phyloP scores from a whole-genome alignment of 2,797 vertebrate genomes.

The Falco naumanni region DNA sequence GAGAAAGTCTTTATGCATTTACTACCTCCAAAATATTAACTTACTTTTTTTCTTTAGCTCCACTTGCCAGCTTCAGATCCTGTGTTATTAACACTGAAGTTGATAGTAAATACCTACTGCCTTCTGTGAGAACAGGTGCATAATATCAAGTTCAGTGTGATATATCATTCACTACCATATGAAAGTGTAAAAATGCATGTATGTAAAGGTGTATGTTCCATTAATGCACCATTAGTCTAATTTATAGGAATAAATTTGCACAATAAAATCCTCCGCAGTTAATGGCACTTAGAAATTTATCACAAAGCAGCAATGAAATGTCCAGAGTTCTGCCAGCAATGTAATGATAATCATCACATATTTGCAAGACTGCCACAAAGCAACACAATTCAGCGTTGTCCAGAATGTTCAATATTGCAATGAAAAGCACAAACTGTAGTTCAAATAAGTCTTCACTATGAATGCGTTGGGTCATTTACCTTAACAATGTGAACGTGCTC shows the following conservation, averaged over 20 bases:
- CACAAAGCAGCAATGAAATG: neutral
- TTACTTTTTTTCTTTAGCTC: neutral
- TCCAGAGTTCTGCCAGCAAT: neutral
- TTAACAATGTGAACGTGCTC: constrained; percentile 80
- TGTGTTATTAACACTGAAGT: neutral
- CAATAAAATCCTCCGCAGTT: neutral
- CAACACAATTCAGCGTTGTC: constrained; percentile 50
- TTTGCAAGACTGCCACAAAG: constrained; percentile 38
- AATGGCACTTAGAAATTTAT: neutral
- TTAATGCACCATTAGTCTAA: neutral
- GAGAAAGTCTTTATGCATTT: neutral
- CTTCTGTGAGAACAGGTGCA: neutral
- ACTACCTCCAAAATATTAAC: neutral
- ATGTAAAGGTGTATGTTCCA: neutral
- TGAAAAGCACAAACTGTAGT: constrained; percentile 77
- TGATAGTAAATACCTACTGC: neutral
- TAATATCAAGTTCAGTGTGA: neutral
- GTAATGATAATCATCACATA: constrained; percentile 15
- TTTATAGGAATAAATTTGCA: neutral
- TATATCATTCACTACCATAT: neutral
- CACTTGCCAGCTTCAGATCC: neutral
- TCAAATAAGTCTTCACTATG: constrained; percentile 76
- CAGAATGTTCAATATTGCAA: constrained; percentile 67
- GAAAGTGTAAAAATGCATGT: neutral
- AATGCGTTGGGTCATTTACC: constrained; percentile 81